Evolutionary conservation across 2,113 vertebrate species (phyloP), one percentile per base, ranked within the genome.

Genomic region (Odocoileus virginianus): DNA sequence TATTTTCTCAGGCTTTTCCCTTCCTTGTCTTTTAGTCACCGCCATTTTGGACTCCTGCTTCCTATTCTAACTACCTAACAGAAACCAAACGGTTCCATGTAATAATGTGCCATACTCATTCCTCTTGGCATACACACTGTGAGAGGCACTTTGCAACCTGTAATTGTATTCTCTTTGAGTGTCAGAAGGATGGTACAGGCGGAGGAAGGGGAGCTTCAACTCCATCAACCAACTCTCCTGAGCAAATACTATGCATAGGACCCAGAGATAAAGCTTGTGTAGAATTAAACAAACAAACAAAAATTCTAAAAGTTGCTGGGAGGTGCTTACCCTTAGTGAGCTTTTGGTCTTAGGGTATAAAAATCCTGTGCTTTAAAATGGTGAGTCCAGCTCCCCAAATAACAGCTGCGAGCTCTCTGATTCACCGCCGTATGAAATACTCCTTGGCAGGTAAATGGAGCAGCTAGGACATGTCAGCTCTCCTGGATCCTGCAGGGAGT

Each of bases 201-300:
- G 14, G 76, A 55, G 45, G 61, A 74, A 82, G 40, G 43, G 47
- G 19, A 83, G 17, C 16, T 84, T 67, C 52, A 83, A 30, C 40
- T 74, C 50, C 47, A 30, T 36, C 33, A 74, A 8, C 17, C 40
- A 50, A 50, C 60, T 50, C 25, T 33, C 47, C 40, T 50, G 67
- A 52, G 43, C 54, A 52, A 17, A 43, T 52, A 7, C 13, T 33
- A 6, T n/a, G 45, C 64, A 16, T 2, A 94, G 78, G 82, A 17
- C 64, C 50, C 50, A 8, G 7, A 19, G 17, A 40, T 17, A 40
- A 33, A 33, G 54, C 61, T 61, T 40, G 2, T 6, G 5, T 6
- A 64, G 45, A 40, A 13, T 64, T 55, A 4, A 43, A 88, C 93
- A 84, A 8, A 50, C 88, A 95, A 8, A 50, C 91, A 95, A 43